Evolutionary conservation across 2,888 invertebrate genomes (phyloP).

Genomic region (Epistrophe eligans): DNA sequence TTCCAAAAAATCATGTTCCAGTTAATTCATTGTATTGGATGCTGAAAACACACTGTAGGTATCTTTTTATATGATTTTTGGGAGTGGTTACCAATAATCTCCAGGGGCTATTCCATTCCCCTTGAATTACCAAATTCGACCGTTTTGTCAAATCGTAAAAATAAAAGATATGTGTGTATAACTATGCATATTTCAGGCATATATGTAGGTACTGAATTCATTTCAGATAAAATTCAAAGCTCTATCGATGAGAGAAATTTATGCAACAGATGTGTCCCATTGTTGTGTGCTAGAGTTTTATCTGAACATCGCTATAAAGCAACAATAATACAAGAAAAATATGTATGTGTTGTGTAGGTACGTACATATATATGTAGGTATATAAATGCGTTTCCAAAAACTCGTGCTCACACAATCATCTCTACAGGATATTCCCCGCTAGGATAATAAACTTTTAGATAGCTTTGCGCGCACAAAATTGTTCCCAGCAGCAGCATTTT

Average conservation of each 20-base stretch:
- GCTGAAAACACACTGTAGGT: background rate
- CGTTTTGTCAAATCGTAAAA: constrained; percentile 18
- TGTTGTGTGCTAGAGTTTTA: constrained; percentile 9
- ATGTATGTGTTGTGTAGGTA: background rate
- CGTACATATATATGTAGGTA: no score
- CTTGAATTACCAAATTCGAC: background rate
- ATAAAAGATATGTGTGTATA: constrained; percentile 12
- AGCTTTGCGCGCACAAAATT: constrained; percentile 51
- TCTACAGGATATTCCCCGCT: constrained; percentile 40
- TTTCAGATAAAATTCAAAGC: constrained; percentile 22
- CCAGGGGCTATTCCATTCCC: background rate
- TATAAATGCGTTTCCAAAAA: background rate
- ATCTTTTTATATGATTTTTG: background rate
- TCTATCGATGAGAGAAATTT: constrained; percentile 21
- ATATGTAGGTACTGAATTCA: constrained; percentile 20
- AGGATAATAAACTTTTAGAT: constrained; percentile 64
- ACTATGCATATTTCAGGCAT: background rate
- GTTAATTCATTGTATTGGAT: background rate
- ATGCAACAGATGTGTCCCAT: constrained; percentile 63
- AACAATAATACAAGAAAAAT: background rate
- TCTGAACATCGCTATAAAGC: background rate
- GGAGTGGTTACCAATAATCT: constrained; percentile 2
- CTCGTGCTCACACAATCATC: background rate
- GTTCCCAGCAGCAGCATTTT: constrained; percentile 56
- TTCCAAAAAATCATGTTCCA: constrained; percentile 6